Conservation (phyloP, 2,113 vertebrate genomes). For the Cranoglanis bouderius region DNA sequence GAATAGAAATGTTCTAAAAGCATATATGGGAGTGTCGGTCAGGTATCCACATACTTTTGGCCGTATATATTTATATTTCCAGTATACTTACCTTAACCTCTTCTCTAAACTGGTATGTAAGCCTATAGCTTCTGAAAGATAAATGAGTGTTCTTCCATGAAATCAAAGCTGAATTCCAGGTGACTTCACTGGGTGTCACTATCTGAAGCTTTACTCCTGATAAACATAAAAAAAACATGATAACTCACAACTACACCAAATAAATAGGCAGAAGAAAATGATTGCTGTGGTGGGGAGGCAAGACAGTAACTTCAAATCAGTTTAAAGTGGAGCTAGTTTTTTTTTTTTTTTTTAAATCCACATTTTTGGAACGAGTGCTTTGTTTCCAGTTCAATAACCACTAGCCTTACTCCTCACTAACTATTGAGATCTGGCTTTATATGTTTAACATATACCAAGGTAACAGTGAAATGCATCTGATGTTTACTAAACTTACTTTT, state of each 20-base stretch:
- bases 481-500: background rate
- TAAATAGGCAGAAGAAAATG: background rate
- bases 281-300: background rate
- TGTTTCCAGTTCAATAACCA: background rate
- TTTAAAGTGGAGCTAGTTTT: background rate
- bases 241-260: background rate
- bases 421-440: background rate
- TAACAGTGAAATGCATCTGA: background rate
- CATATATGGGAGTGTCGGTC: background rate
- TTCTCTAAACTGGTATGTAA: conserved; percentile 72
- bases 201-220: conserved; percentile 68
- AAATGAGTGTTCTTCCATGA: conserved; percentile 70
- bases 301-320: background rate
- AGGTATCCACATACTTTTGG: background rate
- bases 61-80: background rate
- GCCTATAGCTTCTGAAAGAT: conserved; percentile 77
- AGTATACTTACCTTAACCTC: conserved; percentile 69
- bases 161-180: conserved; percentile 73
- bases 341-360: background rate
- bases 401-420: background rate
- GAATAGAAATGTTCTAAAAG: background rate
- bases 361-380: background rate
- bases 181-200: conserved; percentile 71
- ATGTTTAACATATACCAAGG: background rate
- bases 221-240: conserved; percentile 28